Evolutionary conservation across 2,113 vertebrate species (phyloP), one percentile per base, ranked within the genome.

Genomic region (Circaetus cinerascens): DNA sequence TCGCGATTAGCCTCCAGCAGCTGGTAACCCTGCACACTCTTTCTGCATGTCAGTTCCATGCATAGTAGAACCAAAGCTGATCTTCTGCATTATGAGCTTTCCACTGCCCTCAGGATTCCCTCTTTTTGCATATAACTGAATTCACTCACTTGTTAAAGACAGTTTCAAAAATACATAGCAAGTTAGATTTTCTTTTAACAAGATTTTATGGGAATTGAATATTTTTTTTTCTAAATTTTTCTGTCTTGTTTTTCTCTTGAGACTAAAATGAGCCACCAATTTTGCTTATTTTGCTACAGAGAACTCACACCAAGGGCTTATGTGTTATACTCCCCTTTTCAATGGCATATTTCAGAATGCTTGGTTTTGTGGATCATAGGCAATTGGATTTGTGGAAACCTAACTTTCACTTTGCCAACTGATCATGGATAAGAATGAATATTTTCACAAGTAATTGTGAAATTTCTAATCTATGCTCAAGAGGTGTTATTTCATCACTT

Each of bases 1-100:
- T 6, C 0, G 14, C 79, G 45, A 38, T 62, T 19, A 73, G 41
- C 78, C 85, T 1, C 0, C 0, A 3, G 81, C 63, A 73, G 7
- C 8, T 51, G 29, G 27, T 12, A 34, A 7, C 57, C 19, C 62
- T 66, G 62, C 19, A 5, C 51, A n/a, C 13, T 41, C 66, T 51
- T 89, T 53, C 51, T 83, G 57, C 32, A 1, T 10, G 25, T 30
- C 82, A 88, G 15, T 7, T 46, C 71, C 55, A 23, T 11, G 63
- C 9, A 18, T 8, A 53, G 36, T 8, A 55, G 11, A 83, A 38
- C n/a, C 50, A 76, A 62, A 93, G 29, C 50, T 51, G n/a, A 6
- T 50, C 41, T 81, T 79, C 76, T 71, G 59, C 85, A 7, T 34
- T 46, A 25, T 4, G 20, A 86, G 36, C 82, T 56, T 72, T 17